A percentile compares a stretch with the other conserved stretches of the same genome.
These are phyloP conservation scores for Caradrina clavipalpis DNA, from an alignment of 2,888 invertebrate genomes.

Conservation along the genomic window DNA sequence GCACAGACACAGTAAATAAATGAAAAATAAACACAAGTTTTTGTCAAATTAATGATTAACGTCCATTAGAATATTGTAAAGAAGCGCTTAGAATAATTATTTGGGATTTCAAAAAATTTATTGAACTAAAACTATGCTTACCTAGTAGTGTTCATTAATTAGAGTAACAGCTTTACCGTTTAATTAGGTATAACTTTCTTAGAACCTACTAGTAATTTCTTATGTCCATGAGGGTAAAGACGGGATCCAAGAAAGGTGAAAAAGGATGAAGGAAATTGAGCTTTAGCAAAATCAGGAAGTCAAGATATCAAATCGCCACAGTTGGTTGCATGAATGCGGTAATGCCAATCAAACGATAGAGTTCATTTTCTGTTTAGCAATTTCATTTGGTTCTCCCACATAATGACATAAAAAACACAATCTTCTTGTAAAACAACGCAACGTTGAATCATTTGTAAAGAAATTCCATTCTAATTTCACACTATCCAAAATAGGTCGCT, in stretches of 20 bases:
- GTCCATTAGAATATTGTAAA: background rate
- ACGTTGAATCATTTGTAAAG: slow-evolving; percentile 41
- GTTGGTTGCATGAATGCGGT: too few species aligned
- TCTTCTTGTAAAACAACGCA: slow-evolving; percentile 13
- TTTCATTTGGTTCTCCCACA: slow-evolving; percentile 17
- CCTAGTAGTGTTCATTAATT: slow-evolving; percentile 14
- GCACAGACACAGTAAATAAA: too few species aligned
- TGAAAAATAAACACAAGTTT: too few species aligned
- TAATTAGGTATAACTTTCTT: background rate
- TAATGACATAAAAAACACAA: slow-evolving; percentile 14
- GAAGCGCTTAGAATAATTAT: background rate
- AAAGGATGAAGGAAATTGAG: too few species aligned
- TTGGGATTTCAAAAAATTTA: slow-evolving; percentile 21
- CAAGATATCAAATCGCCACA: too few species aligned
- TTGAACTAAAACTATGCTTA: slow-evolving; percentile 6
- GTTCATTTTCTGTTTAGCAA: slow-evolving; percentile 15
- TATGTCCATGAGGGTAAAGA: background rate
- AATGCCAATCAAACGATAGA: background rate
- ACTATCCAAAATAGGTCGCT: slow-evolving; percentile 41
- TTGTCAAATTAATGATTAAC: too few species aligned
- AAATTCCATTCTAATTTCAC: slow-evolving; percentile 63
- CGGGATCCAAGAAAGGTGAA: background rate
- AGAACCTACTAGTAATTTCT: background rate
- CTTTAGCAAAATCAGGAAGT: background rate
- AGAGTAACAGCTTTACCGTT: slow-evolving; percentile 11